Evolutionary conservation across 2,888 invertebrate genomes (phyloP), one percentile per base, ranked within the genome.

Genomic region (Drosophila suboccidentalis): DNA sequence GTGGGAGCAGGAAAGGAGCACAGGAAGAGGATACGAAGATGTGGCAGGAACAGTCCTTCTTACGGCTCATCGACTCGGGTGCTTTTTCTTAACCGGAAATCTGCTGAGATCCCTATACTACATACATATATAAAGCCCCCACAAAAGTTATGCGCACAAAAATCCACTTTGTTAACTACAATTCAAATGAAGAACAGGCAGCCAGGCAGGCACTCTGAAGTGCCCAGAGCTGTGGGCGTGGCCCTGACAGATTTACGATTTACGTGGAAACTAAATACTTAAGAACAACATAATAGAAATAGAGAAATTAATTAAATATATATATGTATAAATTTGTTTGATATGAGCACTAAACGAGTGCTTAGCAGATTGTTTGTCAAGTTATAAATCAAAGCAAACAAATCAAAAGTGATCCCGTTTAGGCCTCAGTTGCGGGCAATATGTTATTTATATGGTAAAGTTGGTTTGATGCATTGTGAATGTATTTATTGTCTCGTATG

Each of bases 121-220:
- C 26, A 22, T 22, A 22, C 22, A 26, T 26, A 5, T 26, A 15
- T 26, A 53, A 22, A 38, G 17, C 17, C 53, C 53, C 38, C 65
- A 71, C 70, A 86, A 79, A 86, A 70, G 81, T 75, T 90, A 87
- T 89, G 82, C 89, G 87, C 90, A 90, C 89, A 90, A 90, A 89
- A 65, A 64, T 41, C 44, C 54, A 74, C 75, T 62, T 87, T 87
- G 81, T 84, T 87, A 87, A 82, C 85, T 78, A 85, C 62, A 81
- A 73, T 49, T 51, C 54, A 68, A 73, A 34, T 17, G 32, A 49
- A 49, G 38, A 63, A 13, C 8, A 29, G 5, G 1, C 26, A 26
- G 26, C 26, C 26, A 26, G 26, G 5, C 26, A 26, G 54, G 39
- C 80, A 82, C 79, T 79, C 75, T 71, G 75, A 78, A 78, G 76